Evolutionary conservation across 2,888 invertebrate species (phyloP).

Genomic region (Nomada fabriciana): DNA sequence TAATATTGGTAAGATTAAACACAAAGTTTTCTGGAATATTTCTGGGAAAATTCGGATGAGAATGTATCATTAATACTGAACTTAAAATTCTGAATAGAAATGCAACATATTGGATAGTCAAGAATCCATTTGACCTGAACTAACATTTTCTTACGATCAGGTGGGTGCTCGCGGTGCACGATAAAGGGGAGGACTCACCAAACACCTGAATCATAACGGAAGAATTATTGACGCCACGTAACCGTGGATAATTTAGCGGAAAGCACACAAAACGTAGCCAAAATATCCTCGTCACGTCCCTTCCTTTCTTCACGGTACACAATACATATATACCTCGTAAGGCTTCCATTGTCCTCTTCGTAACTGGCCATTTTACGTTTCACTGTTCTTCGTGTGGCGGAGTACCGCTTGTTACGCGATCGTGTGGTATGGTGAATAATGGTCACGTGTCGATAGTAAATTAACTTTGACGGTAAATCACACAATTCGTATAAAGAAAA

Average conservation of each 20-base stretch:
- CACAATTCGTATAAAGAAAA: slow-evolving; percentile 41
- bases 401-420: slow-evolving; percentile 42
- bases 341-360: slow-evolving; percentile 50
- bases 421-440: slow-evolving; percentile 15
- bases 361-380: slow-evolving; percentile 33
- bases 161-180: background rate
- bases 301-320: slow-evolving; percentile 22
- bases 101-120: background rate
- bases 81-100: background rate
- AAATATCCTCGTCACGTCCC: slow-evolving; percentile 12
- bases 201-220: background rate
- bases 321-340: slow-evolving; percentile 25
- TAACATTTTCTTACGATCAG: background rate
- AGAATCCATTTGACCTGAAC: too few species aligned
- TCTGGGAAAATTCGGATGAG: too few species aligned
- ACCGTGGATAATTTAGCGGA: background rate
- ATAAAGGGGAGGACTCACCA: slow-evolving; percentile 9
- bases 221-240: slow-evolving; percentile 9
- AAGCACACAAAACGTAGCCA: background rate
- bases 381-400: background rate
- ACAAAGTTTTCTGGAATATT: too few species aligned
- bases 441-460: slow-evolving; percentile 51
- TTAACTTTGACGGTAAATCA: slow-evolving; percentile 58
- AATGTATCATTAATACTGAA: background rate
- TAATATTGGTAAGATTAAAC: too few species aligned